Evolutionary conservation across 2,797 vertebrate species (phyloP).

Genomic region (Clarias pachynema): DNA sequence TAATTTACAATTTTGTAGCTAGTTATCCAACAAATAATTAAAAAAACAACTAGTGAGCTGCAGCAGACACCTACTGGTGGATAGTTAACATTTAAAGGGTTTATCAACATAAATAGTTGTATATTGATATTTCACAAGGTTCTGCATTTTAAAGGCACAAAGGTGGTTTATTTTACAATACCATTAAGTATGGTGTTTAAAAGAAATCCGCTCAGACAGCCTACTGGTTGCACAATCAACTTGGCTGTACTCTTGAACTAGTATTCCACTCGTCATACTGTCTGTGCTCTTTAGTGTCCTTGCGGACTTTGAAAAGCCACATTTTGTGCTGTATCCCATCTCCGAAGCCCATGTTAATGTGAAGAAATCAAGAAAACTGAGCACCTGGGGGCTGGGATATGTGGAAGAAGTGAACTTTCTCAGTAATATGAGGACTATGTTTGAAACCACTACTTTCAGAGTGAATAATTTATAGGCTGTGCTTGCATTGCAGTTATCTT

Average conservation of each 20-base stretch:
- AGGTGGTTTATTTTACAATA: background rate
- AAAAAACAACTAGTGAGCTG: background rate
- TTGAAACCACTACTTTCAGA: background rate
- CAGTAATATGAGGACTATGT: background rate
- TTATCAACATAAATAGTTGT: too few species aligned
- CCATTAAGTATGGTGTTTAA: background rate
- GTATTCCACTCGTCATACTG: background rate
- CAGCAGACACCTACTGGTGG: background rate
- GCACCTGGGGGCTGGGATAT: background rate
- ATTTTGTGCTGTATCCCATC: background rate
- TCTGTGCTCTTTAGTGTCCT: background rate
- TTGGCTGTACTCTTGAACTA: background rate
- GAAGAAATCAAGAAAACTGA: background rate
- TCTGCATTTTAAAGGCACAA: background rate
- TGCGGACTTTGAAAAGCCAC: background rate
- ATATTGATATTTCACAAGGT: background rate
- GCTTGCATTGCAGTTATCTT: background rate
- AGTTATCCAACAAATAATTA: background rate
- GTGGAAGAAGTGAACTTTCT: slow-evolving; percentile 1
- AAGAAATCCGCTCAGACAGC: background rate
- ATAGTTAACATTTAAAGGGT: background rate
- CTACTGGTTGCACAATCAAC: slow-evolving; percentile 2
- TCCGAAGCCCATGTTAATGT: background rate
- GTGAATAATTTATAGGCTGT: background rate
- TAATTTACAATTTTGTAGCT: background rate